These are phyloP conservation scores for Turritopsis dohrnii DNA, from an alignment of 30 jellyfish, hydroid and myxozoan species.

Conservation along the genomic window DNA sequence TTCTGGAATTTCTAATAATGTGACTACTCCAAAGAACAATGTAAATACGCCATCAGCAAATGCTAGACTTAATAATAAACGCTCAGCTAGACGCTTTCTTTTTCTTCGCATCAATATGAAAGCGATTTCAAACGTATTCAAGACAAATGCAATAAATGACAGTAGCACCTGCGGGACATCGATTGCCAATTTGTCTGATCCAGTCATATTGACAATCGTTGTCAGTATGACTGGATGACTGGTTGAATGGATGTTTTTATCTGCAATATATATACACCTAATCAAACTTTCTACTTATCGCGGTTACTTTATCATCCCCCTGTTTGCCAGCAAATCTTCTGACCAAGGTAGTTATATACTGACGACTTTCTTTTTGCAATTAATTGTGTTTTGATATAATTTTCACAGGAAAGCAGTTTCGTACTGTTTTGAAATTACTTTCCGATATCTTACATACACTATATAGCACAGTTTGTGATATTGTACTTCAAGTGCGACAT, in stretches of 20 bases:
- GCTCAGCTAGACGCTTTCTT: background rate
- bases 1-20: background rate
- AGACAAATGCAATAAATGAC: background rate
- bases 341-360: constrained; percentile 8
- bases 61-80: background rate
- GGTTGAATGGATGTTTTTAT: no score
- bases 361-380: background rate
- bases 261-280: no score
- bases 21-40: background rate
- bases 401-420: background rate
- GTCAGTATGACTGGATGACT: background rate
- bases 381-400: background rate
- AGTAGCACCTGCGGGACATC: background rate
- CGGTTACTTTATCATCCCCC: no score
- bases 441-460: no score
- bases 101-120: background rate
- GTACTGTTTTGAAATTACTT: background rate
- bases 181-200: no score
- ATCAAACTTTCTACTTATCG: no score
- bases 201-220: background rate
- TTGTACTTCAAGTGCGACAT: no score
- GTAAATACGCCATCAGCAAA: background rate
- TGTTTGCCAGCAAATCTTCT: constrained; percentile 5
- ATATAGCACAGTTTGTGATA: no score
- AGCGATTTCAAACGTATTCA: background rate